Base-by-base conservation (phyloP, 1,140 invertebrate genomes). In the Cyphomyrmex costatus region DNA sequence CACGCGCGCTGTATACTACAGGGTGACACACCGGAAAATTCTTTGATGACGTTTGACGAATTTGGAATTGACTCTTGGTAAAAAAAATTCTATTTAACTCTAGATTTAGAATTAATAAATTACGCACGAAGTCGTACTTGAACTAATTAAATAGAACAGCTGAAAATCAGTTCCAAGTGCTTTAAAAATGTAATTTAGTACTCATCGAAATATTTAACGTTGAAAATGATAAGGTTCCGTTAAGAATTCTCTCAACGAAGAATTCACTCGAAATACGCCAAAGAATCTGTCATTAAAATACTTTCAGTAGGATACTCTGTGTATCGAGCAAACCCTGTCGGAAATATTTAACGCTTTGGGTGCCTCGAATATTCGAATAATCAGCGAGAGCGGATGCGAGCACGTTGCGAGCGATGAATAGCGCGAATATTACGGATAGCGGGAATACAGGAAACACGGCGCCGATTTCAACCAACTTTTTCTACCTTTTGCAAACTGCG, bases 291-390 rank as follows among this genome's bases (percentile, higher is more conserved):
- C 79, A 60, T 46, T 74, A 74, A 82, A 83, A 83, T 83, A 61
- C 27, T 73, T 83, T 74, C 46, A 36, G 46, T 51, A 68, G 56
- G 66, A 33, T 61, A 74, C 19, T 7, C 33, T 83, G 68, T 74
- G 42, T 74, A 73, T 66, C 76, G 76, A 65, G 60, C 30, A 63
- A 33, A 36, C n/a, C 36, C 53, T 68, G 33, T 61, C 68, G 66
- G 56, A 83, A 83, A 83, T 83, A 83, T 83, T 83, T 74, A 70
- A 73, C 79, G 79, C 42, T 74, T 74, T 60, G 68, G 68, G 68
- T 83, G 79, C 68, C 24, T 73, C 53, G 66, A 83, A 83, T 83
- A 83, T 83, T 83, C 68, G 27, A 79, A 79, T 79, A 79, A 79
- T 79, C 77, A 79, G 27, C 30, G 70, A 36, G 12, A 74, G 68